phyloP scores from a whole-genome alignment of 2,797 vertebrate genomes.

The Gadopsis marmoratus region DNA sequence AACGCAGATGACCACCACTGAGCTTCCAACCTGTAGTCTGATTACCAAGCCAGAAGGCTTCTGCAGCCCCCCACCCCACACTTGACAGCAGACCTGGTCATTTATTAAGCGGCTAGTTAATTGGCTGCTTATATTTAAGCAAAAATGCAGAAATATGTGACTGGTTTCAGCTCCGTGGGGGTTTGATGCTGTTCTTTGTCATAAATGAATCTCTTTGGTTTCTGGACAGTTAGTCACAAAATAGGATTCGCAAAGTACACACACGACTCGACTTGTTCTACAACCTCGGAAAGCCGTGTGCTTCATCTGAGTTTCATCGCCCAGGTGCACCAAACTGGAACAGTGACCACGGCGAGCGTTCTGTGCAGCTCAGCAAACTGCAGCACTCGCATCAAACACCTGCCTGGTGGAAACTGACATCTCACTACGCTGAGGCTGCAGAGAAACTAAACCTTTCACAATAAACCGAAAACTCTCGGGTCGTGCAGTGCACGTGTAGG shows the following conservation, averaged over 20 bases:
- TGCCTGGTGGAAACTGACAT: neutral
- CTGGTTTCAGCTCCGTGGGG: neutral
- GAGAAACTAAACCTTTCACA: constrained; percentile 1
- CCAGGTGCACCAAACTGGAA: neutral
- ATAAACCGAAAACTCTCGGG: too few relatives aligned
- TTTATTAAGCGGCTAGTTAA: neutral
- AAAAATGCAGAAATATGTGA: neutral
- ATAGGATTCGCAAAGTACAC: too few relatives aligned
- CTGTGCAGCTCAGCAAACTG: neutral
- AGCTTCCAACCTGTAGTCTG: too few relatives aligned
- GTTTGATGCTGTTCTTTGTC: neutral
- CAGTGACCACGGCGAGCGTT: neutral
- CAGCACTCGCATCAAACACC: neutral
- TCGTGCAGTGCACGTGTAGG: too few relatives aligned
- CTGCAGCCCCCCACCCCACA: too few relatives aligned
- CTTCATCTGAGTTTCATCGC: neutral
- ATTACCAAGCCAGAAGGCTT: too few relatives aligned
- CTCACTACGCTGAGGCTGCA: neutral
- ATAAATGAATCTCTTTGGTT: too few relatives aligned
- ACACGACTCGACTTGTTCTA: neutral
- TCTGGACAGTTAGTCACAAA: too few relatives aligned
- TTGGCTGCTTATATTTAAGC: neutral
- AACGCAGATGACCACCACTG: too few relatives aligned
- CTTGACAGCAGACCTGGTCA: neutral
- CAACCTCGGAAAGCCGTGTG: neutral